A percentile compares a stretch with the other conserved stretches of the same genome.
These are phyloP conservation scores for Decapterus maruadsi DNA, from an alignment of 2,797 vertebrate species.

Conservation along the genomic window DNA sequence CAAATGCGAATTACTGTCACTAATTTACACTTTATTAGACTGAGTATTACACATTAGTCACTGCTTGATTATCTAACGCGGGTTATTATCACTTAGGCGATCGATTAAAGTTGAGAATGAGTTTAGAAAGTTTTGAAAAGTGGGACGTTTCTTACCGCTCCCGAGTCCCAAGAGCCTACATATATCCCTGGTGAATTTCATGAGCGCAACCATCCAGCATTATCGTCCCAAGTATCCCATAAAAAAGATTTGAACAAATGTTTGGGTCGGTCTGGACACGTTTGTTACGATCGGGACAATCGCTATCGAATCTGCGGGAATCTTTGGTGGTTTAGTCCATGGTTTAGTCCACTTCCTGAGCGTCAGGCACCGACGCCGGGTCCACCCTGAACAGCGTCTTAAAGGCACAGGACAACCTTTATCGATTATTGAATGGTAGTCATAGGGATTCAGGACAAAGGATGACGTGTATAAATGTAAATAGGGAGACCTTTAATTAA, in stretches of 20 bases:
- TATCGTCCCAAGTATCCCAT: constrained; percentile 63
- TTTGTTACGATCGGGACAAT: constrained; percentile 46
- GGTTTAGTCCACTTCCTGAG: constrained; percentile 85
- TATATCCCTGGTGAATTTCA: constrained; percentile 87
- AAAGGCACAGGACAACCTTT: constrained; percentile 75
- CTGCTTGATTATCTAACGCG: not conserved
- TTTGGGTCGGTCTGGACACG: constrained; percentile 17
- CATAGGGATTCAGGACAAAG: not conserved
- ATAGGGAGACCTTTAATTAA: not conserved
- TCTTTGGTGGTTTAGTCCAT: constrained; percentile 73
- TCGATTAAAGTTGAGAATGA: constrained; percentile 46
- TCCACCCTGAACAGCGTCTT: constrained; percentile 75
- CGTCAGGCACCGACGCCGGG: constrained; percentile 67
- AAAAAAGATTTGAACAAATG: constrained; percentile 4
- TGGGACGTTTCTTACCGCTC: constrained; percentile 83
- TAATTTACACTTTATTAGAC: not conserved
- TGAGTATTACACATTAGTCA: fast-evolving
- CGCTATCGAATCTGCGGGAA: constrained; percentile 73
- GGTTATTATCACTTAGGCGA: not conserved
- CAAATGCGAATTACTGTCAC: not conserved
- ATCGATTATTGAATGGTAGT: constrained; percentile 6
- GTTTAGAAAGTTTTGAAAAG: constrained; percentile 77
- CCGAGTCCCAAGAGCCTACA: constrained; percentile 87
- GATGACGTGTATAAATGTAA: not conserved
- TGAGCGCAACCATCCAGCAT: constrained; percentile 88